phyloP scores from a whole-genome alignment of 2,113 vertebrate genomes.

The Odobenus rosmarus region DNA sequence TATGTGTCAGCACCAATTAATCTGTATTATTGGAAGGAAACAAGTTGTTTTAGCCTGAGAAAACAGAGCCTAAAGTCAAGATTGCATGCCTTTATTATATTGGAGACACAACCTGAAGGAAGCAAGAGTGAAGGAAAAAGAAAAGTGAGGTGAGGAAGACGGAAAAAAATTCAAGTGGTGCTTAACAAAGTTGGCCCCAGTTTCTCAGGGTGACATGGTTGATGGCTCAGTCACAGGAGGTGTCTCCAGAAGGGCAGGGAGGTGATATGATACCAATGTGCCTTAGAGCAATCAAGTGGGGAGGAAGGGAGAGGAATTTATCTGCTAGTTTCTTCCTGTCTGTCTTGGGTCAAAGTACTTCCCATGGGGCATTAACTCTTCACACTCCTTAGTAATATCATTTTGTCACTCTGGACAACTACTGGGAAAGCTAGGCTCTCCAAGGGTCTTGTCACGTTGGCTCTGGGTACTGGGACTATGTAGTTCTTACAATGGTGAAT shows the following conservation, averaged over 20 bases:
- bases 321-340: not conserved
- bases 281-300: not conserved
- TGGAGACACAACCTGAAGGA: not conserved
- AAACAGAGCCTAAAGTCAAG: not conserved
- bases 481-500: not conserved
- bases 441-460: fast-evolving
- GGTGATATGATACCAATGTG: fast-evolving
- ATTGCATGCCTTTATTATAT: not conserved
- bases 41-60: not conserved
- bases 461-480: not conserved
- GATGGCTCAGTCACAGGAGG: not conserved
- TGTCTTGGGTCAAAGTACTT: not conserved
- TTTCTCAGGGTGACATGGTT: not conserved
- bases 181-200: not conserved
- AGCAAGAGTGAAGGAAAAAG: not conserved
- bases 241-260: not conserved
- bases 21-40: not conserved
- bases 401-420: not conserved
- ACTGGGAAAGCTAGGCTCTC: not conserved
- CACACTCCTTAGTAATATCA: not conserved
- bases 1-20: not conserved
- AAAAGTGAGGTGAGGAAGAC: not conserved
- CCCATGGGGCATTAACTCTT: not conserved
- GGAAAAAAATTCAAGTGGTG: not conserved
- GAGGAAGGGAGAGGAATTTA: not conserved